phyloP scores from a whole-genome alignment of 92 coral and sea anemone species.

The Epizoanthus scotinus region DNA sequence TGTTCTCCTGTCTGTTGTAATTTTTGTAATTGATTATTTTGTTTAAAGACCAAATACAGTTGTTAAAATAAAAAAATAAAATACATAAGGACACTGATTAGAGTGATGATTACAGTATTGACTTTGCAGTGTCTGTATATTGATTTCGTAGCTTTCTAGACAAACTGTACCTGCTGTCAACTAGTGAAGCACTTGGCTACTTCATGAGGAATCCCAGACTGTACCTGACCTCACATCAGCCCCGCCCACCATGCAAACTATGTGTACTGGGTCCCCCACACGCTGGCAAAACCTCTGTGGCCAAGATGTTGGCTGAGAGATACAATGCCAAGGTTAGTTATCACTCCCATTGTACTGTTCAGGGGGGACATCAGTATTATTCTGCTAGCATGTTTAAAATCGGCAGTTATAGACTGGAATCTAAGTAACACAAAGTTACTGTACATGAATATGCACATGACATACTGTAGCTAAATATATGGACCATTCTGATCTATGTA shows the following conservation, averaged over 20 bases:
- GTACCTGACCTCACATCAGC: conserved; percentile 72
- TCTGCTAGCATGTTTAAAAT: too few relatives aligned
- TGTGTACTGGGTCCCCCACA: conserved; percentile 95
- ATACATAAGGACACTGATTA: too few relatives aligned
- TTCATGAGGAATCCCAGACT: conserved; percentile 95
- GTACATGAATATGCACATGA: neutral
- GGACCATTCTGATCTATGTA: too few relatives aligned
- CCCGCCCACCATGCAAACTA: conserved; percentile 92
- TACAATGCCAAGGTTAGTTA: conserved; percentile 90
- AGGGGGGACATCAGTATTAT: too few relatives aligned
- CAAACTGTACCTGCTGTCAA: conserved; percentile 84
- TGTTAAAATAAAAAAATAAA: too few relatives aligned
- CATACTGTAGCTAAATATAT: neutral
- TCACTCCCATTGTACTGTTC: too few relatives aligned
- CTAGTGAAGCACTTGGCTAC: conserved; percentile 77
- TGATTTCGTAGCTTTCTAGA: conserved; percentile 78
- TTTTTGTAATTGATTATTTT: too few relatives aligned
- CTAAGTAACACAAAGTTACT: too few relatives aligned
- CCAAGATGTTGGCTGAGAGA: conserved; percentile 73
- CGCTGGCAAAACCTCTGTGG: conserved; percentile 87
- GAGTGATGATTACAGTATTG: neutral
- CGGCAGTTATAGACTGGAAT: too few relatives aligned
- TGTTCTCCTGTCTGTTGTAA: too few relatives aligned
- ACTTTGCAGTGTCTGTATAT: neutral
- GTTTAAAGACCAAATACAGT: too few relatives aligned